Conservation (phyloP, 1,140 invertebrate species). For the Elysia chlorotica region DNA sequence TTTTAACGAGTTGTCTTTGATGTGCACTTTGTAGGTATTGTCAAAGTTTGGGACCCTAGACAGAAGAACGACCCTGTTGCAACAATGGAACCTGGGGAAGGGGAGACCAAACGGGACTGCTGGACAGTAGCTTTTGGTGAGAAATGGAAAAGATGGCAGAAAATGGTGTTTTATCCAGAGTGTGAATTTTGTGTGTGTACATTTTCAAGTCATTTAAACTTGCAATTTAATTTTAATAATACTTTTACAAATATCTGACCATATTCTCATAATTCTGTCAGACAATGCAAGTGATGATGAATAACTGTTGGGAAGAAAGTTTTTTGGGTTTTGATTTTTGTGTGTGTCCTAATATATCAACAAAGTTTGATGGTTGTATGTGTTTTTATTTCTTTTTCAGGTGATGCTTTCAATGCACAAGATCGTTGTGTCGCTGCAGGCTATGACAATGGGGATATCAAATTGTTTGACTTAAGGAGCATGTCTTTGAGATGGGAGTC, state of each 20-base stretch:
- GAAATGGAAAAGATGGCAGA: too few species aligned
- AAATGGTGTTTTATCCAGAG: too few species aligned
- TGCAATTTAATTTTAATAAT: too few species aligned
- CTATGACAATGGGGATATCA: constrained; percentile 96
- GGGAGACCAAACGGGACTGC: constrained; percentile 61
- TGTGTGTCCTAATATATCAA: too few species aligned
- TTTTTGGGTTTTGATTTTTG: too few species aligned
- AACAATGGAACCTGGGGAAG: constrained; percentile 75
- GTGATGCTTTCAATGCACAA: constrained; percentile 82
- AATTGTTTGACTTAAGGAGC: constrained; percentile 89
- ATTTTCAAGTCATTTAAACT: too few species aligned
- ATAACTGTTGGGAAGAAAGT: too few species aligned
- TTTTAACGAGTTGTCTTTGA: too few species aligned
- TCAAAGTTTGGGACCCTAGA: constrained; percentile 94
- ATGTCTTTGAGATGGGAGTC: constrained; percentile 88
- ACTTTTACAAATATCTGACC: too few species aligned
- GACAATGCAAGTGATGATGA: too few species aligned
- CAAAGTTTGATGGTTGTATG: not conserved
- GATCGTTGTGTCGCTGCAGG: constrained; percentile 87
- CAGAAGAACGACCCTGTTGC: constrained; percentile 84
- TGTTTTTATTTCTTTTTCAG: constrained; percentile 47
- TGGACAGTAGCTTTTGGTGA: constrained; percentile 62
- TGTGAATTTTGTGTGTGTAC: too few species aligned
- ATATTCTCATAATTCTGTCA: too few species aligned
- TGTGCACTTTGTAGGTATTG: constrained; percentile 73